Base-by-base conservation (phyloP, 2,888 invertebrate species). In the Stictocephala bisonia region DNA sequence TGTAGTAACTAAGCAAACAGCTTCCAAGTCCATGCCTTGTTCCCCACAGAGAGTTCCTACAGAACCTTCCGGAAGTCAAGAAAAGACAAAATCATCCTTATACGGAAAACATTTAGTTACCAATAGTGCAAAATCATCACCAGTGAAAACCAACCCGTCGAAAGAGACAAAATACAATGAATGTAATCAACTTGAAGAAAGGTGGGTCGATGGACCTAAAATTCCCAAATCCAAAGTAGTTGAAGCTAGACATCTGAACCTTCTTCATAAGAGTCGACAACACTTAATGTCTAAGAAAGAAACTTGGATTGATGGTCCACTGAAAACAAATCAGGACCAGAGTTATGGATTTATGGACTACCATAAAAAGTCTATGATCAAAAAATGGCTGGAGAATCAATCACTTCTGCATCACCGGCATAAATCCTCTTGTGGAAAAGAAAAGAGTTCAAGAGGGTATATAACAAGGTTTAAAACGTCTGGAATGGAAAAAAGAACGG, bases 151-250 rank as follows among this genome's bases (percentile, higher is more conserved):
- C 3, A 77, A 71, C 18, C 64, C 69, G 11, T 41, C 41, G 31
- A 41, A 64, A 66, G 68, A 70, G 64, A 74, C 13, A 40, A 64
- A 64, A 22, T 26, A 64, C 18, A 27, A 24, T 27, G 64, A 64
- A 15, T 18, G 44, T 9, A 64, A 64, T 9, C 64, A 44, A 15
- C n/a, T 75, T 79, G 95, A 96, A 81, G 97, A 97, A 82, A 95
- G 96, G 82, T 98, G 97, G 97, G 94, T 97, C 76, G 97, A 97
- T 84, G 97, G 97, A 0, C 97, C 97, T 0, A 89, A 95, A 81
- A 93, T 96, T 80, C 70, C 94, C 93, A 77, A 0, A 56, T 80
- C 76, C 53, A 80, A 75, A 76, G 78, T 78, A 29, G 77, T 76
- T n/a, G 79, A 79, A 71, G 79, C 77, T 6, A 71, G 80, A 29